Conservation (phyloP, 2,888 invertebrate genomes). For the Xanthostigma xanthostigma region DNA sequence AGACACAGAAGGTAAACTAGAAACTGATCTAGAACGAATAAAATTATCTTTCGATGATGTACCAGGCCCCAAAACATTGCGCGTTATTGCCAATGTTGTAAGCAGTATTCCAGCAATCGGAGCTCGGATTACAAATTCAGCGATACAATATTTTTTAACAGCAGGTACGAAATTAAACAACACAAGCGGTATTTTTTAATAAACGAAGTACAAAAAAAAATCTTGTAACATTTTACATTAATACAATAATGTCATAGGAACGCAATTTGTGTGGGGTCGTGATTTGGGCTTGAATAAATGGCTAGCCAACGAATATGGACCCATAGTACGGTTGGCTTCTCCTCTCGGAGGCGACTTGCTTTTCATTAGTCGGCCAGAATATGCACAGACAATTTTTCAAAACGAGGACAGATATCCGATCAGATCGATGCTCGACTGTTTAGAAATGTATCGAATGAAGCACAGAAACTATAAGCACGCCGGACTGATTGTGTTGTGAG, state of each 20-base stretch:
- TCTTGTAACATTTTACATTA: no score
- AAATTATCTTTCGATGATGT: slow-evolving; percentile 41
- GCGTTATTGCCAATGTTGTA: slow-evolving; percentile 40
- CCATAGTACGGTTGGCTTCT: slow-evolving; percentile 47
- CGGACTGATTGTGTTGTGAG: slow-evolving; percentile 42
- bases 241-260: slow-evolving; percentile 16
- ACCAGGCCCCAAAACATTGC: slow-evolving; percentile 44
- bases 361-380: slow-evolving; percentile 45
- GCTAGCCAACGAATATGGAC: slow-evolving; percentile 40
- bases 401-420: slow-evolving; percentile 44
- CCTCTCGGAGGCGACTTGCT: slow-evolving; percentile 48
- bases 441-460: slow-evolving; percentile 46
- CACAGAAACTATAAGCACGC: slow-evolving; percentile 36
- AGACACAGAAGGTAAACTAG: slow-evolving; percentile 9
- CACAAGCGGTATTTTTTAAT: no score
- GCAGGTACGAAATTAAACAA: slow-evolving; percentile 26
- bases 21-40: slow-evolving; percentile 13
- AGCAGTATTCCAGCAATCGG: slow-evolving; percentile 44
- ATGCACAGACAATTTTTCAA: slow-evolving; percentile 43
- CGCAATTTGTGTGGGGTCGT: slow-evolving; percentile 30
- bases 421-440: slow-evolving; percentile 44
- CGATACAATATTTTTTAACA: slow-evolving; percentile 35
- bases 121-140: slow-evolving; percentile 40
- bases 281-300: slow-evolving; percentile 29
- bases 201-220: no score